These are phyloP conservation scores for Intellagama lesueurii DNA, from an alignment of 2,797 vertebrate species.

Conservation along the genomic window DNA sequence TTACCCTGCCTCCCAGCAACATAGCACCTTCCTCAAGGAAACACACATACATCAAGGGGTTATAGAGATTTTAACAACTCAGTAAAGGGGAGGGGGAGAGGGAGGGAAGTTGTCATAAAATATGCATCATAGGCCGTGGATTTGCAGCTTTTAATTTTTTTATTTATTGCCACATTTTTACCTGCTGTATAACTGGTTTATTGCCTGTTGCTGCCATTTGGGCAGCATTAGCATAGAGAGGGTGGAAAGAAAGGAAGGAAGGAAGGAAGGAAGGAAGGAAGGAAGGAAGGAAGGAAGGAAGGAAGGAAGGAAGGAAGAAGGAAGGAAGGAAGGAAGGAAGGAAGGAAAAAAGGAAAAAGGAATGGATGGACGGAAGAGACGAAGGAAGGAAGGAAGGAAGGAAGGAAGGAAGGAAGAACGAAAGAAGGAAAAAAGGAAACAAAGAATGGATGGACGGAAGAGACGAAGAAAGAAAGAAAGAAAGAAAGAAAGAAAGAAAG, in stretches of 20 bases:
- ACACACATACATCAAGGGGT: slow-evolving; percentile 78
- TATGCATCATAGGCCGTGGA: slow-evolving; percentile 72
- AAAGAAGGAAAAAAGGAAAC: background rate
- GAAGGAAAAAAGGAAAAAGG: background rate
- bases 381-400: too few species aligned
- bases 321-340: background rate
- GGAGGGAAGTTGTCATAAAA: slow-evolving; percentile 71
- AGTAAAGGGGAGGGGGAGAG: slow-evolving; percentile 54
- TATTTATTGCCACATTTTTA: slow-evolving; percentile 75
- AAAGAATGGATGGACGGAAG: too few species aligned
- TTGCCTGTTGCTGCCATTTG: slow-evolving; percentile 64
- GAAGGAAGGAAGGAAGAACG: background rate
- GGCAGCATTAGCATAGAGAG: slow-evolving; percentile 41
- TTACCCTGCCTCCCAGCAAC: slow-evolving; percentile 79
- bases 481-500: background rate
- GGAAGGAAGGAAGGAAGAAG: background rate
- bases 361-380: too few species aligned
- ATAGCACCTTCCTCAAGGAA: slow-evolving; percentile 80
- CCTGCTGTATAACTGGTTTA: slow-evolving; percentile 71
- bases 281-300: background rate
- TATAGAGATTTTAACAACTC: slow-evolving; percentile 81
- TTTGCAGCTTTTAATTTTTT: slow-evolving; percentile 75
- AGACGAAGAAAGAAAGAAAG: too few species aligned
- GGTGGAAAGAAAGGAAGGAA: too few species aligned
- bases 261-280: too few species aligned